A percentile compares a stretch with the other conserved stretches of the same genome.
Conservation (phyloP, 2,113 vertebrate genomes). For the Alectura lathami region DNA sequence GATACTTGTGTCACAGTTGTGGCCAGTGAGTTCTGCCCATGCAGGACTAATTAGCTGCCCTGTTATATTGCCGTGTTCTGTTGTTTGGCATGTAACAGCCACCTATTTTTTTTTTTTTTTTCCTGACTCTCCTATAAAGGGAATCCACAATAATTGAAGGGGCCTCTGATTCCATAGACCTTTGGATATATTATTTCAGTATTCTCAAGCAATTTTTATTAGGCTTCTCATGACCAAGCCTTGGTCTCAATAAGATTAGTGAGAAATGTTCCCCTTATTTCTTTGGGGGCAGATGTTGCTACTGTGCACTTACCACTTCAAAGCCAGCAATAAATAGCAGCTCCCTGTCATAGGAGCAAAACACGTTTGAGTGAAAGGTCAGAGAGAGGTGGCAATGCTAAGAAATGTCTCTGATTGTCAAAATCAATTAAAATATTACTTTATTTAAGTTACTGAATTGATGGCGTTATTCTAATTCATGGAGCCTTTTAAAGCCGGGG, state of each 20-base stretch:
- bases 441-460: constrained; percentile 33
- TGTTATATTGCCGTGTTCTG: neutral
- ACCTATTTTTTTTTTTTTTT: neutral
- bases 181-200: neutral
- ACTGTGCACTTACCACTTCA: constrained; percentile 25
- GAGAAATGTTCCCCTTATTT: neutral
- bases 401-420: constrained; percentile 10
- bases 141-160: neutral
- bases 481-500: neutral
- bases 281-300: neutral
- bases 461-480: neutral
- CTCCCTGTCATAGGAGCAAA: accelerated
- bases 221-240: neutral
- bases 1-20: neutral
- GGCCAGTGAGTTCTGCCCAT: neutral
- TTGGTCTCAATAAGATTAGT: neutral
- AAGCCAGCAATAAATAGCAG: neutral
- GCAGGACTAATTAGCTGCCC: neutral
- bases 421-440: constrained; percentile 55
- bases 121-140: neutral
- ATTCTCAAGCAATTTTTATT: neutral
- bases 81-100: neutral
- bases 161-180: neutral
- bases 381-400: neutral
- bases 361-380: constrained; percentile 12